phyloP scores from a whole-genome alignment of 2,888 invertebrate species.

The Dastarcus helophoroides region DNA sequence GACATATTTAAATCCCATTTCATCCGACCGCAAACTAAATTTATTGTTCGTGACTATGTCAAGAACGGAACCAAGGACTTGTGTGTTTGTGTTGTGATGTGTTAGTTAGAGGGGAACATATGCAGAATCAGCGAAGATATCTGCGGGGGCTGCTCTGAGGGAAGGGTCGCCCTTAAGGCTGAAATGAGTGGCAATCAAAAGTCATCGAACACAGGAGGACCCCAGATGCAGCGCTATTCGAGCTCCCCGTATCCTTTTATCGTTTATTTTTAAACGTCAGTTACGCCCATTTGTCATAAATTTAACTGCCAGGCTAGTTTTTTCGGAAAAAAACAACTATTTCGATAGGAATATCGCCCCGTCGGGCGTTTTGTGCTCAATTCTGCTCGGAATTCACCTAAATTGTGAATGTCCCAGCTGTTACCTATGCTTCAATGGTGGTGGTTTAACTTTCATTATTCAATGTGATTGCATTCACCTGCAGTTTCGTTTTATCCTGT shows the following conservation, averaged over 20 bases:
- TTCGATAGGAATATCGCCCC: not conserved
- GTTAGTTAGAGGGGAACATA: slow-evolving; percentile 32
- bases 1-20: slow-evolving; percentile 24
- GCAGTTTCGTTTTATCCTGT: too few relatives aligned
- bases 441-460: slow-evolving; percentile 30
- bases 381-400: not conserved
- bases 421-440: slow-evolving; percentile 21
- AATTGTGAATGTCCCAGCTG: slow-evolving; percentile 18
- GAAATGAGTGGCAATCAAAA: slow-evolving; percentile 57
- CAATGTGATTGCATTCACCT: slow-evolving; percentile 28
- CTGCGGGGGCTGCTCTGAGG: slow-evolving; percentile 50
- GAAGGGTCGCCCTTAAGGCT: slow-evolving; percentile 49
- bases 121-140: slow-evolving; percentile 31
- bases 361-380: not conserved
- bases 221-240: slow-evolving; percentile 44
- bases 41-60: slow-evolving; percentile 17
- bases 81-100: slow-evolving; percentile 29
- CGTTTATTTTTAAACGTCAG: slow-evolving; percentile 16
- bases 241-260: slow-evolving; percentile 48
- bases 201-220: slow-evolving; percentile 50
- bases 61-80: slow-evolving; percentile 24
- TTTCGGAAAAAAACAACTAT: not conserved
- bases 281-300: slow-evolving; percentile 32
- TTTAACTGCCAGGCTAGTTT: slow-evolving; percentile 1
- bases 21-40: slow-evolving; percentile 20